Base-by-base conservation (phyloP, 2,113 vertebrate species). In the Zosterops japonicus region DNA sequence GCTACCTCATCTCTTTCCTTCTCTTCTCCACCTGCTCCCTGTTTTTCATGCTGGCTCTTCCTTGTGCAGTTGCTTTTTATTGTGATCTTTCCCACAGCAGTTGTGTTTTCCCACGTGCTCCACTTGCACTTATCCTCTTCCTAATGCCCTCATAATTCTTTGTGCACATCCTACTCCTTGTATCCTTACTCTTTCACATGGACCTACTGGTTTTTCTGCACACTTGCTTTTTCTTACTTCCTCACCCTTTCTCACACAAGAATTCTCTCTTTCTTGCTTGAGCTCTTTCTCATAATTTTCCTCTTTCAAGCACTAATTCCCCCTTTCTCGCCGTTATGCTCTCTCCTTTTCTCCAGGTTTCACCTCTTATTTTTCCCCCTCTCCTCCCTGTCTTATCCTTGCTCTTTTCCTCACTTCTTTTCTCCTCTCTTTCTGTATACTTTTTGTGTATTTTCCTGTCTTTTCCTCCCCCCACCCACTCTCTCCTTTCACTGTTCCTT, bases 21-120 rank as follows among this genome's bases (percentile, higher is more conserved):
- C 42, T 67, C 17, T 56, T 76, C 74, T 65, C 52, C 5, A 36
- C 18, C 11, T 0, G 0, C 27, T 64, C 14, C 41, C 35, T 56
- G 14, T 39, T 69, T 33, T 52, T 4, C 47, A 21, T 68, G 21
- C 50, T 49, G 24, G 3, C 16, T 47, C 9, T 61, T 82, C 56
- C 36, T 55, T 61, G 31, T 49, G 31, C 29, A 35, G 9, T 91
- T 1, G 0, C 15, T 53, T 86, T 81, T n/a, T 19, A 17, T 27
- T 28, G 15, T 47, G 12, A 5, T 75, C 21, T 57, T 64, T 59
- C 44, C 72, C 10, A 2, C 15, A 25, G 6, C 18, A 35, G 6
- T 47, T 0, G 0, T 47, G 33, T 18, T 42, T 59, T 75, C 18
- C 63, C 12, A 4, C 8, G 19, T 47, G 2, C 9, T 87, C 25